phyloP scores from a whole-genome alignment of 2,888 invertebrate genomes.

The Ectemnius cavifrons region DNA sequence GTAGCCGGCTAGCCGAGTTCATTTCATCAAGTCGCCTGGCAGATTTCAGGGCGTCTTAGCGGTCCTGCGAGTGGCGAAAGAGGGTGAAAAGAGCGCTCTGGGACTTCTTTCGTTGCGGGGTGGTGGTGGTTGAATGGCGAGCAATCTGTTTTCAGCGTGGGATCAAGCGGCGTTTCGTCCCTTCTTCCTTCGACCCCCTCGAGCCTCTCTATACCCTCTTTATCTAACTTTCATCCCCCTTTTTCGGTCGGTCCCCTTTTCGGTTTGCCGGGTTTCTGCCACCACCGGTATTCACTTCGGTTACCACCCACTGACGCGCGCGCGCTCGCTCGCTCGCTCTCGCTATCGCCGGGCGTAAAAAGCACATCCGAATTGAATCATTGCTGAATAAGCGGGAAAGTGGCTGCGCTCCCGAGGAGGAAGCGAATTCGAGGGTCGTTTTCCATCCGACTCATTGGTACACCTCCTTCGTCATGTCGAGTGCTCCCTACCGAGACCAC shows the following conservation, averaged over 20 bases:
- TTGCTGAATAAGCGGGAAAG: slow-evolving; percentile 78
- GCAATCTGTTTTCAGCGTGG: slow-evolving; percentile 76
- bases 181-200: slow-evolving; percentile 42
- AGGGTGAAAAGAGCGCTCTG: slow-evolving; percentile 68
- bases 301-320: slow-evolving; percentile 59
- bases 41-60: too few species aligned
- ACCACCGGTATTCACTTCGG: slow-evolving; percentile 41
- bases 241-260: slow-evolving; percentile 54
- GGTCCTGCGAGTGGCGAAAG: slow-evolving; percentile 66
- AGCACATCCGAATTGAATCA: slow-evolving; percentile 77
- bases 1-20: slow-evolving; percentile 10
- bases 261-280: slow-evolving; percentile 56
- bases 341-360: slow-evolving; percentile 66
- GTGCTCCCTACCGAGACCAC: slow-evolving; percentile 6
- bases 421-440: slow-evolving; percentile 58
- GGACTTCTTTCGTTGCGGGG: slow-evolving; percentile 5
- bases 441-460: slow-evolving; percentile 63
- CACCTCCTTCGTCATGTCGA: slow-evolving; percentile 61
- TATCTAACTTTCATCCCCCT: slow-evolving; percentile 22
- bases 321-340: slow-evolving; percentile 11
- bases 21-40: too few species aligned
- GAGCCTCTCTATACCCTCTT: not conserved
- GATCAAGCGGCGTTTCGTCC: slow-evolving; percentile 74
- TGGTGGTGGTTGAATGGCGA: slow-evolving; percentile 77
- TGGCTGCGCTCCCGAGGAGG: slow-evolving; percentile 60